phyloP scores from a whole-genome alignment of 2,113 vertebrate genomes.

The Hirundichthys speculiger region DNA sequence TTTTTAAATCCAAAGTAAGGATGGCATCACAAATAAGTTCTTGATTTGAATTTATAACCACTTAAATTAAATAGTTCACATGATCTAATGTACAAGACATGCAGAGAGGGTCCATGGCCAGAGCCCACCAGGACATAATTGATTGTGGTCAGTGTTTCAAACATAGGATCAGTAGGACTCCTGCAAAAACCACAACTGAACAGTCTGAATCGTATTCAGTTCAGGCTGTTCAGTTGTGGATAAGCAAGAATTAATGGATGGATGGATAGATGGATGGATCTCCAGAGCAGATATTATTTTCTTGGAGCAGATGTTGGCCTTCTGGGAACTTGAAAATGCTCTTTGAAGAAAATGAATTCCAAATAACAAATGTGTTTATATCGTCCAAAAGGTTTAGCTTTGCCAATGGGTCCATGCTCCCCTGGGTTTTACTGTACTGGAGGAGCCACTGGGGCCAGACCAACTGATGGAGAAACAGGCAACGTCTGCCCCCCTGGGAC shows the following conservation, averaged over 20 bases:
- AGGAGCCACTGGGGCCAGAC: constrained; percentile 81
- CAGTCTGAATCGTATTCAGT: too few species aligned
- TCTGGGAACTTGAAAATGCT: too few species aligned
- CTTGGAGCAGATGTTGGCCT: not conserved
- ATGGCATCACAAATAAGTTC: too few species aligned
- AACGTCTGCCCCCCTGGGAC: constrained; percentile 86
- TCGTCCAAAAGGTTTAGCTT: constrained; percentile 81
- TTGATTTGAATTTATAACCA: not conserved
- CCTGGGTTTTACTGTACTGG: constrained; percentile 87
- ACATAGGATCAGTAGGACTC: too few species aligned
- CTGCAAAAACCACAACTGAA: too few species aligned
- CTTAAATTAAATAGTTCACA: not conserved
- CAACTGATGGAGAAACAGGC: constrained; percentile 84
- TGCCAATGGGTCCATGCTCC: constrained; percentile 85
- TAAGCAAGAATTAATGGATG: too few species aligned
- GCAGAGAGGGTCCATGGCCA: not conserved
- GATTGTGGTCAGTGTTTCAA: too few species aligned
- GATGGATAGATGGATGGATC: too few species aligned
- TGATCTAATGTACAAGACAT: not conserved
- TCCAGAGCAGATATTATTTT: not conserved
- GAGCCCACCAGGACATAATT: too few species aligned
- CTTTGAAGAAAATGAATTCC: not conserved
- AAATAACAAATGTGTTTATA: constrained; percentile 8
- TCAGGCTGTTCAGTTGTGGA: too few species aligned
- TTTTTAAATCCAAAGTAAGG: too few species aligned